phyloP scores from a whole-genome alignment of 2,888 invertebrate species.

The Bellardia bayeri region DNA sequence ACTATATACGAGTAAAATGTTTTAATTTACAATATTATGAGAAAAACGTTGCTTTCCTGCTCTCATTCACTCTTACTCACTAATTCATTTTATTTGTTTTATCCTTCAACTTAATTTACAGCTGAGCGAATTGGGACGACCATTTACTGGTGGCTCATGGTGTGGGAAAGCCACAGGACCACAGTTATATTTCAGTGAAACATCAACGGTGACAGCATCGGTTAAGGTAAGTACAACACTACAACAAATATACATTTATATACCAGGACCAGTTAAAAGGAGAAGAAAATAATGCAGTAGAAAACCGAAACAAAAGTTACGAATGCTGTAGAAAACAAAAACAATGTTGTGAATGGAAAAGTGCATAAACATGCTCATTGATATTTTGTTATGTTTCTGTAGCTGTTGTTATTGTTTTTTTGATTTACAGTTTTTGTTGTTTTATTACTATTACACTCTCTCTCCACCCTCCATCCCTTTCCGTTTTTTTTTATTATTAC shows the following conservation, averaged over 20 bases:
- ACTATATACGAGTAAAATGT: background rate
- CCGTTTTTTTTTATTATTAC: slow-evolving; percentile 30
- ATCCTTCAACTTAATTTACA: slow-evolving; percentile 83
- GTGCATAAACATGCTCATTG: slow-evolving; percentile 48
- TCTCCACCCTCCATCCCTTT: background rate
- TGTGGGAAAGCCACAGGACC: slow-evolving; percentile 92
- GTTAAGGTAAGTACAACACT: slow-evolving; percentile 86
- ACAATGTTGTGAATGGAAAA: slow-evolving; percentile 4
- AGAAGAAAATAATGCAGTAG: slow-evolving; percentile 2
- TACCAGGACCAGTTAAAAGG: background rate
- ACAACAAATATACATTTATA: slow-evolving; percentile 19
- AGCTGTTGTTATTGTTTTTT: slow-evolving; percentile 3
- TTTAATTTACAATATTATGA: slow-evolving; percentile 20
- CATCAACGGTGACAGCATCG: slow-evolving; percentile 94
- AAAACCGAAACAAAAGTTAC: background rate
- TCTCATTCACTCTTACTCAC: background rate
- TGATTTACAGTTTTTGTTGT: background rate
- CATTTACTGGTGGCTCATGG: slow-evolving; percentile 95
- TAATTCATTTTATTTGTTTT: slow-evolving; percentile 57
- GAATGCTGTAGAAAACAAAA: background rate
- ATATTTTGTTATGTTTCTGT: slow-evolving; percentile 71
- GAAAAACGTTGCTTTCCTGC: slow-evolving; percentile 12
- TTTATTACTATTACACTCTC: slow-evolving; percentile 70
- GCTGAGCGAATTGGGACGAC: slow-evolving; percentile 93
- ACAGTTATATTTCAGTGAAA: slow-evolving; percentile 95